Percentiles rank a stretch among this genome's conserved stretches.
phyloP scores from a whole-genome alignment of 2,113 vertebrate species.

The Alaudala cheleensis region DNA sequence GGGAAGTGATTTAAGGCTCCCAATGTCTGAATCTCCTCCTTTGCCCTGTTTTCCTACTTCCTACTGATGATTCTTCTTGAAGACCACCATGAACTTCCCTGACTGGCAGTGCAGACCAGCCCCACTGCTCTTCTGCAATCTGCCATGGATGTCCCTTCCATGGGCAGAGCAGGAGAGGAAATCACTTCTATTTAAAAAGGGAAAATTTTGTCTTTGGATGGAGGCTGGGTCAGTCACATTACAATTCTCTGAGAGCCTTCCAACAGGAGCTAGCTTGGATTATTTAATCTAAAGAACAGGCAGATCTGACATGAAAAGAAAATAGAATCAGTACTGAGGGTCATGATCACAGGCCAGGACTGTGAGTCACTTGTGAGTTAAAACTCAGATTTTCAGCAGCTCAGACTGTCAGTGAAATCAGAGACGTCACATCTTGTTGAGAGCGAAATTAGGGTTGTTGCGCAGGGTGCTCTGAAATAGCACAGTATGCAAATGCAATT shows the following conservation, averaged over 20 bases:
- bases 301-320: not conserved
- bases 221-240: not conserved
- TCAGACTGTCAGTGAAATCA: not conserved
- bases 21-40: not conserved
- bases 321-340: not conserved
- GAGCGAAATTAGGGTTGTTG: conserved; percentile 11
- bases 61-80: not conserved
- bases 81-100: not conserved
- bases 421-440: not conserved
- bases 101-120: not conserved
- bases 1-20: not conserved
- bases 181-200: not conserved
- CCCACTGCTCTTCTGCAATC: not conserved
- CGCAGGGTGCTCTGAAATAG: conserved; percentile 12
- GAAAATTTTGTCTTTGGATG: not conserved
- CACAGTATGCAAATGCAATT: conserved; percentile 60
- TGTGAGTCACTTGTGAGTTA: not conserved
- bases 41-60: not conserved
- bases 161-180: not conserved
- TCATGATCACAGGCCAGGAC: not conserved
- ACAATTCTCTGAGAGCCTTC: not conserved
- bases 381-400: not conserved
- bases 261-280: rapidly evolving
- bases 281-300: not conserved
- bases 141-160: not conserved